Conservation (phyloP, 2,888 invertebrate genomes). For the Calameuta filiformis region DNA sequence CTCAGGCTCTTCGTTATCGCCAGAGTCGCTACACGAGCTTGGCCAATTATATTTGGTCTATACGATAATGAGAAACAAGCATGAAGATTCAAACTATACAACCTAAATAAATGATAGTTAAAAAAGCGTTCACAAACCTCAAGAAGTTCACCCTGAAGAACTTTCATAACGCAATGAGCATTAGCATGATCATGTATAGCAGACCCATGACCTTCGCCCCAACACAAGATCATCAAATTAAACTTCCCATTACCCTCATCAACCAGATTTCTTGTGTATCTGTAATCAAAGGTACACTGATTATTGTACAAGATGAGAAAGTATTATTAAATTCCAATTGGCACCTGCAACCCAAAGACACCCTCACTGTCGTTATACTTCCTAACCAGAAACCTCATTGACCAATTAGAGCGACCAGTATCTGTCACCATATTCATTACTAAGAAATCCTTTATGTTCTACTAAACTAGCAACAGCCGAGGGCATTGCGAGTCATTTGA, state of each 20-base stretch:
- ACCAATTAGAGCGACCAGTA: slow-evolving; percentile 1
- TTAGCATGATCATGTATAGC: slow-evolving; percentile 97
- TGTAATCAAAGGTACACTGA: slow-evolving; percentile 59
- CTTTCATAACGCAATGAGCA: slow-evolving; percentile 98
- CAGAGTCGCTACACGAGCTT: slow-evolving; percentile 46
- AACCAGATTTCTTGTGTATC: slow-evolving; percentile 96
- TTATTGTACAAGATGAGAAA: neutral
- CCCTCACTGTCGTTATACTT: neutral
- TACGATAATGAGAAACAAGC: slow-evolving; percentile 15
- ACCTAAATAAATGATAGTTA: neutral
- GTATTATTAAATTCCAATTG: neutral
- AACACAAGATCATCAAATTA: slow-evolving; percentile 97
- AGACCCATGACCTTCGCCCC: slow-evolving; percentile 96
- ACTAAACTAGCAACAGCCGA: neutral
- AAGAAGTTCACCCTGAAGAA: slow-evolving; percentile 82
- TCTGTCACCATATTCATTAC: neutral
- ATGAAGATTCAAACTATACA: neutral
- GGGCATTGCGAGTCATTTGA: neutral
- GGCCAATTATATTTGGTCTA: slow-evolving; percentile 83
- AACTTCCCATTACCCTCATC: slow-evolving; percentile 97
- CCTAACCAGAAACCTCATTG: neutral
- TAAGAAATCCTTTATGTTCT: neutral
- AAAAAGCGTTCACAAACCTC: slow-evolving; percentile 71
- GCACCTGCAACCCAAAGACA: neutral
- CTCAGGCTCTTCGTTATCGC: slow-evolving; percentile 34